These are phyloP conservation scores for Buceros bicornis DNA, from an alignment of 2,797 vertebrate species.

Conservation along the genomic window DNA sequence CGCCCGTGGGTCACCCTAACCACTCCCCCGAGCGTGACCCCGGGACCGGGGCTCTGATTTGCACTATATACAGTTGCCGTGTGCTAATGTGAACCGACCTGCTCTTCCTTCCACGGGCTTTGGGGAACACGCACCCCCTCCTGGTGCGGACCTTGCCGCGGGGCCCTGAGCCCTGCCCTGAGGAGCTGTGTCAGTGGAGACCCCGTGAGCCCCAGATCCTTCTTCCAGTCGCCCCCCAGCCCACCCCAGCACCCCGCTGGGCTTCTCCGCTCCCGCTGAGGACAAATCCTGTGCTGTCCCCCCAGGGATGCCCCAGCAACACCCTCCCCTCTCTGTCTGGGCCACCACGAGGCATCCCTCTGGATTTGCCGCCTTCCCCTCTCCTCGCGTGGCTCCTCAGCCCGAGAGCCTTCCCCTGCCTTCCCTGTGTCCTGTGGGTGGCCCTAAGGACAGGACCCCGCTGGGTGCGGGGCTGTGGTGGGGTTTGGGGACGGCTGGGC, in stretches of 20 bases:
- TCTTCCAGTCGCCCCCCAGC: neutral
- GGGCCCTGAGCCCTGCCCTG: neutral
- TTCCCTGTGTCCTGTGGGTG: neutral
- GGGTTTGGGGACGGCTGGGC: too few relatives aligned
- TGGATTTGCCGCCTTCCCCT: neutral
- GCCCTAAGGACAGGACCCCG: fast-evolving
- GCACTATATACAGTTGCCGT: slow-evolving; percentile 50
- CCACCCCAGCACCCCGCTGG: neutral
- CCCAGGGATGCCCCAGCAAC: too few relatives aligned
- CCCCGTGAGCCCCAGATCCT: neutral
- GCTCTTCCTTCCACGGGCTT: neutral
- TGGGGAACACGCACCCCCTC: neutral
- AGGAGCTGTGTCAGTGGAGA: neutral
- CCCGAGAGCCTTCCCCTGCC: neutral
- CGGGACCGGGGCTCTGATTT: slow-evolving; percentile 44
- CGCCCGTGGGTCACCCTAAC: neutral
- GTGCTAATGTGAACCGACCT: neutral
- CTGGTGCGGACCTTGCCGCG: neutral
- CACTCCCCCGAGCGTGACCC: neutral
- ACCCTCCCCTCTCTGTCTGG: too few relatives aligned
- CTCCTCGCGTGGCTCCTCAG: neutral
- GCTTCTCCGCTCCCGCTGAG: neutral
- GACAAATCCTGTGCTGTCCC: neutral
- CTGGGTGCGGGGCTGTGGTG: neutral
- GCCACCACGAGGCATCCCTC: fast-evolving